Percentiles rank a stretch among this genome's conserved stretches.
phyloP scores from a whole-genome alignment of 2,113 vertebrate genomes.

The Hiodon alosoides region DNA sequence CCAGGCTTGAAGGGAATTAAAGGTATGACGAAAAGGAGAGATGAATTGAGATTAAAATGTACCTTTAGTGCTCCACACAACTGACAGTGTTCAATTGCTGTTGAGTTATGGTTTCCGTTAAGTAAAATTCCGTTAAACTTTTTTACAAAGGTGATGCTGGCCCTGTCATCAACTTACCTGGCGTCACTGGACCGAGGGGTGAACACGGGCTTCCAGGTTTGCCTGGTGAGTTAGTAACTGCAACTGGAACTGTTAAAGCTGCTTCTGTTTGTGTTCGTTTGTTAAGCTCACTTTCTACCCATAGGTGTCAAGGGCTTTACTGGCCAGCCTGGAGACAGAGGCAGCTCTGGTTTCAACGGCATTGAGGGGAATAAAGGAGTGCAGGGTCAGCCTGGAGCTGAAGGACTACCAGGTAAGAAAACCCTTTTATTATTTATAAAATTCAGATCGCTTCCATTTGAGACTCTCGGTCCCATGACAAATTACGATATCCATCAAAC shows the following conservation, averaged over 20 bases:
- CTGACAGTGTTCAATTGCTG: background rate
- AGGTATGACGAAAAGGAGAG: background rate
- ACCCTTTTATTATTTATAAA: background rate
- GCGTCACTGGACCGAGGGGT: constrained; percentile 59
- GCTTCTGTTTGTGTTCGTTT: background rate
- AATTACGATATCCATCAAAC: no score
- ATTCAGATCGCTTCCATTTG: no score
- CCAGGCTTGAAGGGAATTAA: background rate
- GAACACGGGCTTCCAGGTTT: constrained; percentile 63
- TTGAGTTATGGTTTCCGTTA: background rate
- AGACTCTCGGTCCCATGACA: no score
- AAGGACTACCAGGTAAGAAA: constrained; percentile 11
- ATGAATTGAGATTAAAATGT: background rate
- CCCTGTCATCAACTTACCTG: constrained; percentile 31
- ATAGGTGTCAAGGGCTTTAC: constrained; percentile 46
- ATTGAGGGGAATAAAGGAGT: background rate
- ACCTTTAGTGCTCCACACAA: background rate
- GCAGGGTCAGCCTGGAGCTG: background rate
- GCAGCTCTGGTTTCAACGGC: constrained; percentile 49
- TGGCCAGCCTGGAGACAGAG: constrained; percentile 59
- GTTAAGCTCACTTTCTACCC: background rate
- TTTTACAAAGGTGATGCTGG: background rate
- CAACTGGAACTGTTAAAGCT: background rate
- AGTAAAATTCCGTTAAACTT: background rate
- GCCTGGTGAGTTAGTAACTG: constrained; percentile 54